These are phyloP conservation scores for Neotoma lepida DNA, from an alignment of 2,113 vertebrate genomes.

Conservation along the genomic window DNA sequence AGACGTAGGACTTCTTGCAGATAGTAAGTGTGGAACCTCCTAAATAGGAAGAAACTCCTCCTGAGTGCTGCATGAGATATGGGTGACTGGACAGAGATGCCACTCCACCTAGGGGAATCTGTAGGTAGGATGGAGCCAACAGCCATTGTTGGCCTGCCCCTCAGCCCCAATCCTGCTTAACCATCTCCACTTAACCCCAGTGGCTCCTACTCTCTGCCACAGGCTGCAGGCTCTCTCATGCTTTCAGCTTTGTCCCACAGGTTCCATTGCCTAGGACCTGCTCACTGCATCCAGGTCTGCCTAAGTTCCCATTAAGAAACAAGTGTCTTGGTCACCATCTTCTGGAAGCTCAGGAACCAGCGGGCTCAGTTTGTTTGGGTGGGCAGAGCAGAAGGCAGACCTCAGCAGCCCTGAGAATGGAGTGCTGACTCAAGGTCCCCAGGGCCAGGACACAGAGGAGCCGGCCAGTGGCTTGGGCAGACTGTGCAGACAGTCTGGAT, in stretches of 20 bases:
- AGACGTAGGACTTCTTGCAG: neutral
- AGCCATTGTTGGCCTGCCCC: neutral
- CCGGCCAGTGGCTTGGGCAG: neutral
- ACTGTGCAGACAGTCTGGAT: conserved; percentile 44
- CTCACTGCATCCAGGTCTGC: neutral
- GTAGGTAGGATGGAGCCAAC: accelerated
- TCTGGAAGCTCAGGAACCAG: neutral
- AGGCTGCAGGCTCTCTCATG: neutral
- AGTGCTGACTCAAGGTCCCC: conserved; percentile 1
- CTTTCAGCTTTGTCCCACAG: neutral
- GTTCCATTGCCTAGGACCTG: neutral
- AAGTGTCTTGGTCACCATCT: neutral
- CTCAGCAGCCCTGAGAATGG: neutral
- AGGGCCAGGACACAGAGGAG: neutral
- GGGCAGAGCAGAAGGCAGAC: neutral
- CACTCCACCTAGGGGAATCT: too few species aligned
- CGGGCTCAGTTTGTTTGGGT: neutral
- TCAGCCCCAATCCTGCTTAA: neutral
- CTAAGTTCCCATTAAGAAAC: neutral
- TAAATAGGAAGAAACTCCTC: neutral
- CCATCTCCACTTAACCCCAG: neutral
- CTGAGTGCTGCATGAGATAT: neutral
- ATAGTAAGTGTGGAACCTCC: neutral
- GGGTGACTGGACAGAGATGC: neutral
- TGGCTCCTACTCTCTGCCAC: accelerated